Conservation (phyloP, 2,113 vertebrate genomes). For the Pongo pygmaeus region DNA sequence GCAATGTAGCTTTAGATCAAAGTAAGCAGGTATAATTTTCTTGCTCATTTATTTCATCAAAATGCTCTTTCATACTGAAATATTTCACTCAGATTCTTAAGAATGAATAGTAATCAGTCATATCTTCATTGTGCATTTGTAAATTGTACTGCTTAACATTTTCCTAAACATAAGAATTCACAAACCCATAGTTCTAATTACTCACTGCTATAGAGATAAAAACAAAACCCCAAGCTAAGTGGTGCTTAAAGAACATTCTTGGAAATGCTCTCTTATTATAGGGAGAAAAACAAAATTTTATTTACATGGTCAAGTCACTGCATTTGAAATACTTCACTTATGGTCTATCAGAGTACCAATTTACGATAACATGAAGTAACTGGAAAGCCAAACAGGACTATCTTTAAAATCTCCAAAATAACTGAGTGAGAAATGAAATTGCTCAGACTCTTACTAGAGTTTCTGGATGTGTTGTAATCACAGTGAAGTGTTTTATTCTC, state of each 20-base stretch:
- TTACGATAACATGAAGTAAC: fast-evolving
- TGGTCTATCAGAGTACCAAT: background rate
- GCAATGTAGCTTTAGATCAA: background rate
- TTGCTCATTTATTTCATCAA: constrained; percentile 7
- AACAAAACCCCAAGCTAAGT: background rate
- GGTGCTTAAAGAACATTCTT: background rate
- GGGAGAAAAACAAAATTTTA: background rate
- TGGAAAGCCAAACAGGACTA: background rate
- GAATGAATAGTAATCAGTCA: background rate
- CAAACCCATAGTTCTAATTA: background rate
- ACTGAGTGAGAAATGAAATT: background rate
- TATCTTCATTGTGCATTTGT: background rate
- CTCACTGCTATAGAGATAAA: background rate
- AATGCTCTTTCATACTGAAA: background rate
- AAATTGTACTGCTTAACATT: background rate
- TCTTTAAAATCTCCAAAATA: background rate
- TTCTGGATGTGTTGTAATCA: background rate
- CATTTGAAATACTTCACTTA: background rate
- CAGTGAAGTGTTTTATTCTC: background rate
- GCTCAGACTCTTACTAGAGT: background rate
- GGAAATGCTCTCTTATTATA: background rate
- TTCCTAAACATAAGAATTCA: background rate
- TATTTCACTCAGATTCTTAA: background rate
- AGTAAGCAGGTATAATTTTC: constrained; percentile 28
- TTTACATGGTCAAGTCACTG: background rate